Evolutionary conservation across 2,888 invertebrate genomes (phyloP), one percentile per base, ranked within the genome.

Genomic region (Liposcelis brunnea): DNA sequence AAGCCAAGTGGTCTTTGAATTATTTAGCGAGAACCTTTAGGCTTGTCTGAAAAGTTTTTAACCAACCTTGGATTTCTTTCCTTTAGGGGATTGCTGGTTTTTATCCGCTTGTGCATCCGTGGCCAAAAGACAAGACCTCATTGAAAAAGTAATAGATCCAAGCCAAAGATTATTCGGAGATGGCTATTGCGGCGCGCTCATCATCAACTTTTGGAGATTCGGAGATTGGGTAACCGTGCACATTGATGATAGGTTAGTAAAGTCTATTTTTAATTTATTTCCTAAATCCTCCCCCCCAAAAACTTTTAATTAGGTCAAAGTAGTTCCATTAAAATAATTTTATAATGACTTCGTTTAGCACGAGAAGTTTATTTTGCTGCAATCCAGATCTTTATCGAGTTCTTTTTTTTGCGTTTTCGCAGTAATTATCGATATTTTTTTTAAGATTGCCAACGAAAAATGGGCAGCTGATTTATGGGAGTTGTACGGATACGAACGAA

Each of bases 41-140:
- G n/a, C n/a, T n/a, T n/a, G n/a, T n/a, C n/a, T n/a, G n/a, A n/a
- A n/a, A n/a, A n/a, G n/a, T n/a, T n/a, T n/a, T n/a, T n/a, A n/a
- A n/a, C n/a, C n/a, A n/a, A n/a, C n/a, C n/a, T n/a, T n/a, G n/a
- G n/a, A n/a, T 26, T 26, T 35, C 7, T 16, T 16, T 35, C 10
- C 10, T 14, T 18, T 18, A 40, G 40, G 63, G 26, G 64, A 66
- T 52, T 65, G 65, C 51, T 66, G 66, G 66, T 63, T 65, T 48
- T 55, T 66, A 16, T 64, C 64, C 1, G 61, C 64, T 3, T 64
- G 63, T 52, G 64, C 65, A 16, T 63, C 65, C 31, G 58, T 66
- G 2, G 62, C 64, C 10, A 59, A 59, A 49, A 52, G 58, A 44
- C 56, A 58, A 33, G 53, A 56, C 26, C 59, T 60, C 31, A 60